Percentiles rank a stretch among this genome's conserved stretches.
phyloP scores from a whole-genome alignment of 2,888 invertebrate genomes.

The Limulus polyphemus region DNA sequence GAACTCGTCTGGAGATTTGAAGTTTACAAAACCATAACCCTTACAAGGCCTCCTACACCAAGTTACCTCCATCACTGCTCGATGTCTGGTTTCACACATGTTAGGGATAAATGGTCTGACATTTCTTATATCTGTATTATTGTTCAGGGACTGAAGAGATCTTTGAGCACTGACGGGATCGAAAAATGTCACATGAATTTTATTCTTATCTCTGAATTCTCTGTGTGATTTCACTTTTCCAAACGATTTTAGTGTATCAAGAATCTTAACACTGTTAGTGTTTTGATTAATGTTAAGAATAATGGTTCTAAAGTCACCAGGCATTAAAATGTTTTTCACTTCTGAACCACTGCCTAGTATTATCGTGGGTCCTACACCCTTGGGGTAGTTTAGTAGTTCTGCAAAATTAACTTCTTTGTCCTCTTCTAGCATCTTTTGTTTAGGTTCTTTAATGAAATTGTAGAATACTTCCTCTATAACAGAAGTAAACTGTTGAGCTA shows the following conservation, averaged over 20 bases:
- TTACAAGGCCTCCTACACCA: conserved; percentile 12
- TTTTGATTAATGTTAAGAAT: background rate
- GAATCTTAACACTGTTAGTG: background rate
- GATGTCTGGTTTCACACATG: background rate
- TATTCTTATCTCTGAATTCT: background rate
- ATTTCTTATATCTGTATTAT: background rate
- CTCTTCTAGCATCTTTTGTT: background rate
- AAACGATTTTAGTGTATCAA: background rate
- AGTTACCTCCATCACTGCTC: too few species aligned
- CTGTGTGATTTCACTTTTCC: background rate
- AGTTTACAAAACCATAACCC: conserved; percentile 12
- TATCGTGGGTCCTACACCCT: too few species aligned
- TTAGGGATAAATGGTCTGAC: background rate
- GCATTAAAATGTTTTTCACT: background rate
- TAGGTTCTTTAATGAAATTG: background rate
- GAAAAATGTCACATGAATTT: background rate
- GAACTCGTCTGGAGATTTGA: background rate
- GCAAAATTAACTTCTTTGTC: background rate
- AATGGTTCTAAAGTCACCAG: background rate
- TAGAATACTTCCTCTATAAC: background rate
- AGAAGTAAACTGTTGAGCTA: too few species aligned
- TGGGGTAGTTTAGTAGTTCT: too few species aligned
- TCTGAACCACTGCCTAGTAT: background rate
- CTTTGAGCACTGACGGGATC: too few species aligned
- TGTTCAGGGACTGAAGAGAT: background rate